These are phyloP conservation scores for Helostoma temminkii DNA, from an alignment of 2,797 vertebrate genomes.

Conservation along the genomic window DNA sequence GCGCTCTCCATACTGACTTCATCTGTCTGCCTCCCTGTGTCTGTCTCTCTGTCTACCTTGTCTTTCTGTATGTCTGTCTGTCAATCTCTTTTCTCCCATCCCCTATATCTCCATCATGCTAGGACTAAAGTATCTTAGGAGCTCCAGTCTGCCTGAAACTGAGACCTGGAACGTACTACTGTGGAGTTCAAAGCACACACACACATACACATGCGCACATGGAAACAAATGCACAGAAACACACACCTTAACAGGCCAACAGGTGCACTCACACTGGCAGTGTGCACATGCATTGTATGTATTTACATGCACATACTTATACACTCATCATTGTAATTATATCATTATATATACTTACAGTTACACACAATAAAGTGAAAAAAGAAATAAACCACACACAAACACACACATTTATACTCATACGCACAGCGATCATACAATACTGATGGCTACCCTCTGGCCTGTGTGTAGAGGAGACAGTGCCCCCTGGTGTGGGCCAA, in stretches of 20 bases:
- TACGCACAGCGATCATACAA: conserved; percentile 26
- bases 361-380: background rate
- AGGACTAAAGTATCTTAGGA: conserved; percentile 76
- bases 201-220: conserved; percentile 26
- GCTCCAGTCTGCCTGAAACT: conserved; percentile 73
- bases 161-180: conserved; percentile 72
- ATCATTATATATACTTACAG: conserved; percentile 15
- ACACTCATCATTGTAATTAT: conserved; percentile 1
- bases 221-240: conserved; percentile 15
- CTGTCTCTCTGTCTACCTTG: conserved; percentile 47
- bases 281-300: conserved; percentile 35
- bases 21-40: conserved; percentile 20
- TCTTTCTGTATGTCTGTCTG: conserved; percentile 33
- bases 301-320: conserved; percentile 31
- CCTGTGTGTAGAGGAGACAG: conserved; percentile 82
- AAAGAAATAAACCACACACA: conserved; percentile 6
- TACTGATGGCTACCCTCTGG: conserved; percentile 42
- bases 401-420: background rate
- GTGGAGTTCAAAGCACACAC: conserved; percentile 52
- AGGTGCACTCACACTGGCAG: conserved; percentile 56
- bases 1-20: conserved; percentile 36
- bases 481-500: conserved; percentile 83
- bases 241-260: conserved; percentile 45
- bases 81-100: conserved; percentile 64
- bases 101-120: conserved; percentile 73